Evolutionary conservation across 2,797 vertebrate species (phyloP).

Genomic region (Argyrosomus regius): DNA sequence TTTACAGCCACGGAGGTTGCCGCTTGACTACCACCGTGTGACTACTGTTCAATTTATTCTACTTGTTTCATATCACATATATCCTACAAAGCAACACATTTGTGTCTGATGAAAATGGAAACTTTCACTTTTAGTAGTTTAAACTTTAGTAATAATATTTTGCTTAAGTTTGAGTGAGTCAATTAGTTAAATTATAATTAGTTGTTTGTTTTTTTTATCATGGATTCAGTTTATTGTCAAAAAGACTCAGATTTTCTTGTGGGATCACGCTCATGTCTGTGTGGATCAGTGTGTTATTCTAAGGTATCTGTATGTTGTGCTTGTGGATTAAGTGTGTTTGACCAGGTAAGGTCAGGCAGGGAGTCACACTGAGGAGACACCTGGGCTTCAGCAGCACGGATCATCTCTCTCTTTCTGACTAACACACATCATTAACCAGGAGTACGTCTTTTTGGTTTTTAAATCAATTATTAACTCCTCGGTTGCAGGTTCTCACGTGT

Average conservation of each 20-base stretch:
- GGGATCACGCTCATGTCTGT: neutral
- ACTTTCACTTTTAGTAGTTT: too few species aligned
- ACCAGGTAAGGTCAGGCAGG: conserved; percentile 66
- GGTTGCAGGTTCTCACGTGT: conserved; percentile 60
- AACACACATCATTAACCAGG: conserved; percentile 45
- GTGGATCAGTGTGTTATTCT: conserved; percentile 59
- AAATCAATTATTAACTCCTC: conserved; percentile 80
- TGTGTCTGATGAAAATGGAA: neutral
- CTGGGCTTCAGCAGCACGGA: conserved; percentile 55
- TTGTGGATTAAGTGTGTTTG: conserved; percentile 76
- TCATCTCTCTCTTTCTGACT: conserved; percentile 1
- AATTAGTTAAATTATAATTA: too few species aligned
- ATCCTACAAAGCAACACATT: neutral
- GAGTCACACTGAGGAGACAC: conserved; percentile 58
- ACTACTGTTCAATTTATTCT: too few species aligned
- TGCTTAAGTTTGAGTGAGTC: too few species aligned
- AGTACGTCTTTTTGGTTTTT: conserved; percentile 66
- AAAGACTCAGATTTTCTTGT: neutral
- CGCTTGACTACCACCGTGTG: neutral
- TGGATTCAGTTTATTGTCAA: neutral
- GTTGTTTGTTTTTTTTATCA: neutral
- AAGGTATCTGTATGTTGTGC: conserved; percentile 61
- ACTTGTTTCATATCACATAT: neutral
- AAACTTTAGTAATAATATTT: too few species aligned
- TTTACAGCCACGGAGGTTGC: too few species aligned